Base-by-base conservation (phyloP, 2,888 invertebrate species). In the Liopterus haemorrhoidalis region DNA sequence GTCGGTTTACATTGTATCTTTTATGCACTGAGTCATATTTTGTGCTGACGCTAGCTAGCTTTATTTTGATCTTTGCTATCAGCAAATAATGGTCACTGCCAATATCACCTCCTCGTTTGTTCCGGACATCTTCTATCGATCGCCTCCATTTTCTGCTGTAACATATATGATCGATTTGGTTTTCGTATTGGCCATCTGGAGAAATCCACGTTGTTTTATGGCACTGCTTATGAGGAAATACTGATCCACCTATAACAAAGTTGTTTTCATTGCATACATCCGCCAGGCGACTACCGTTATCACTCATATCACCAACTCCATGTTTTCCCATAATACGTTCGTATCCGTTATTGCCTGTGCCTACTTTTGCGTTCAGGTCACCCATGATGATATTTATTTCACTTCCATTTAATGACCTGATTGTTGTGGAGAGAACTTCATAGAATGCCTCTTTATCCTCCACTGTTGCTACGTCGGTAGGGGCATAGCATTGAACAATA, bases 151-250 rank as follows among this genome's bases (percentile, higher is more conserved):
- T 36, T 21, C 31, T 41, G 31, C 42, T 44, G 6, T 48, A 21
- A 2, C 41, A 38, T 16, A 50, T 25, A 37, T 50, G 48, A 28
- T 49, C 47, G 24, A 48, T 48, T 41, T 49, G 43, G 12, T 48
- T 46, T 42, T 32, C 38, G 19, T 33, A 38, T 14, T 11, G 22
- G 8, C 21, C 21, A 40, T 49, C 46, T 35, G 48, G 46, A 9
- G 49, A 49, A 9, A 20, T 32, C 49, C 51, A 51, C 3, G 48
- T 43, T 5, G 31, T 22, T 32, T 51, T 49, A 24, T 51, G 49
- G 4, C 24, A 25, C 4, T 3, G 5, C 16, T 36, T 36, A 15
- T 36, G 36, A 4, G 22, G 36, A 11, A 38, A 38, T 3, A 22
- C 2, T 12, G 38, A 16, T 2, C 38, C 38, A 3, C 38, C 25